Percentiles rank a stretch among this genome's conserved stretches.
These are phyloP conservation scores for Zaprionus davidi DNA, from an alignment of 1,140 invertebrate species.

Conservation along the genomic window DNA sequence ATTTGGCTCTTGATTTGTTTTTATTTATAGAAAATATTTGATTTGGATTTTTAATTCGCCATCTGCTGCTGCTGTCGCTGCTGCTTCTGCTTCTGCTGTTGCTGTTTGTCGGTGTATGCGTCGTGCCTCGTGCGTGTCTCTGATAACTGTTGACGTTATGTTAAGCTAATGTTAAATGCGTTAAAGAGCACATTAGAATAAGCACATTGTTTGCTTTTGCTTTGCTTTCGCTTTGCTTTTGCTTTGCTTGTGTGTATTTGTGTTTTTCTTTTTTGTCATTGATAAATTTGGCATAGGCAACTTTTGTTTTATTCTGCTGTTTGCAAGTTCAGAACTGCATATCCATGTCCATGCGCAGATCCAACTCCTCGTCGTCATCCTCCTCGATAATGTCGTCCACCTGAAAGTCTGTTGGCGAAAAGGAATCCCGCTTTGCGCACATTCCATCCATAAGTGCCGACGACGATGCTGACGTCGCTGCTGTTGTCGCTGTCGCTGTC, in stretches of 20 bases:
- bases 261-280: conserved; percentile 10
- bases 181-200: conserved; percentile 47
- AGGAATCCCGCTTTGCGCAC: conserved; percentile 17
- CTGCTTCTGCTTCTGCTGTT: conserved; percentile 4
- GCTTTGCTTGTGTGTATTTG: conserved; percentile 17
- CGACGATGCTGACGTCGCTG: neutral
- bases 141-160: conserved; percentile 30
- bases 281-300: conserved; percentile 64
- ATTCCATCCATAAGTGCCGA: neutral
- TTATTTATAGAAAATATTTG: conserved; percentile 52
- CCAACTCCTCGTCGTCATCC: conserved; percentile 41
- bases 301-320: conserved; percentile 29
- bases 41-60: conserved; percentile 50
- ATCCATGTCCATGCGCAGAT: conserved; percentile 21
- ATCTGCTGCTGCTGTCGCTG: conserved; percentile 6
- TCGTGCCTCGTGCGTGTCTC: conserved; percentile 5
- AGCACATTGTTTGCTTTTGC: conserved; percentile 13
- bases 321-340: neutral
- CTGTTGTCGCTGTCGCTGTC: conserved; percentile 3
- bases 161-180: conserved; percentile 66
- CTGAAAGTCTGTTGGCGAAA: conserved; percentile 58
- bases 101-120: conserved; percentile 10
- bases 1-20: conserved; percentile 56
- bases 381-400: conserved; percentile 71
- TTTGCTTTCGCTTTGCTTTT: neutral